These are phyloP conservation scores for Chauna torquata DNA, from an alignment of 2,113 vertebrate species.

Conservation along the genomic window DNA sequence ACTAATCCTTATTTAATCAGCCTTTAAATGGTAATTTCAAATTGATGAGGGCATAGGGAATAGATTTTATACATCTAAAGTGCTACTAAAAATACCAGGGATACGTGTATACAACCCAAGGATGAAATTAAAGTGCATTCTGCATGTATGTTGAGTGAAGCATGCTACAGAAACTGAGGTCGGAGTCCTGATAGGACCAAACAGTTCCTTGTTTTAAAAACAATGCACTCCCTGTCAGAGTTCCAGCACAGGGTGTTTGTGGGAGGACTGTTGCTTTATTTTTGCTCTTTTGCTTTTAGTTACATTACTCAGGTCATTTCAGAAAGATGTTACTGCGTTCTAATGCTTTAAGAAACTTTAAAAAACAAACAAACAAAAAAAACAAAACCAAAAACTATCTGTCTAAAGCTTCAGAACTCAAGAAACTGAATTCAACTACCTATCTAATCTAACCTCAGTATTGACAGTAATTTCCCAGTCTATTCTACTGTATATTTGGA, in stretches of 20 bases:
- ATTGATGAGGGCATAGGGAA: constrained; percentile 82
- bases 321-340: not conserved
- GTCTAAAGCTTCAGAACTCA: not conserved
- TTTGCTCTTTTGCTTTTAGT: not conserved
- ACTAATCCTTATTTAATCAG: constrained; percentile 88
- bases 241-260: not conserved
- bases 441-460: not conserved
- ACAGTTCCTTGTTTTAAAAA: not conserved
- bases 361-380: not conserved
- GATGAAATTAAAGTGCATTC: constrained; percentile 74
- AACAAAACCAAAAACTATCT: not conserved
- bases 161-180: constrained; percentile 5
- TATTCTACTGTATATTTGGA: not conserved
- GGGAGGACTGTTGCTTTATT: not conserved
- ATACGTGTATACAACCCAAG: constrained; percentile 67
- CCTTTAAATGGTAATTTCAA: constrained; percentile 86
- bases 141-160: constrained; percentile 40
- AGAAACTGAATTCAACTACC: not conserved
- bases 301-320: not conserved
- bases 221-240: not conserved
- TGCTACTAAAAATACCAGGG: constrained; percentile 78
- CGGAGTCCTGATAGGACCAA: not conserved
- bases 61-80: constrained; percentile 80
- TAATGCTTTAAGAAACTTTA: not conserved
- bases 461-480: not conserved